Evolutionary conservation across 2,888 invertebrate species (phyloP).

Genomic region (Drosophila longiperda): DNA sequence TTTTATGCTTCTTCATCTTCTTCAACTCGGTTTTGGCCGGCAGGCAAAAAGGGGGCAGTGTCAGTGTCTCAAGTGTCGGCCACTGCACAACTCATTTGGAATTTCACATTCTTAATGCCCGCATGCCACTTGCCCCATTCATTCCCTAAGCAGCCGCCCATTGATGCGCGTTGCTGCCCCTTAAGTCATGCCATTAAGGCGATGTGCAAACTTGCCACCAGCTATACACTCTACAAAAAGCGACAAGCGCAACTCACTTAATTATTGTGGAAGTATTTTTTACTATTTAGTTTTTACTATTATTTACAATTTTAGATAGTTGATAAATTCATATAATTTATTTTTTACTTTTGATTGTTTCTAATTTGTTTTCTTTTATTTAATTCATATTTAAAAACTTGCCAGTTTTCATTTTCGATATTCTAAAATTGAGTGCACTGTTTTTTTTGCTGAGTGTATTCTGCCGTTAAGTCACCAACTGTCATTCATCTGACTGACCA

Average conservation of each 20-base stretch:
- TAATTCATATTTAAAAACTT: not conserved
- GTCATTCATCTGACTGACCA: slow-evolving; percentile 18
- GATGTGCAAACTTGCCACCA: not conserved
- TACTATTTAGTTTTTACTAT: not conserved
- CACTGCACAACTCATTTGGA: slow-evolving; percentile 58
- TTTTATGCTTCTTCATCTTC: slow-evolving; percentile 7
- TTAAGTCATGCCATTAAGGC: slow-evolving; percentile 40
- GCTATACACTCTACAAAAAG: not conserved
- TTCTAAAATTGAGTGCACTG: not conserved
- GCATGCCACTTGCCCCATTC: not conserved
- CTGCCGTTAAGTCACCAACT: slow-evolving; percentile 2
- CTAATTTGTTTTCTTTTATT: not conserved
- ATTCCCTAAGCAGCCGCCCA: slow-evolving; percentile 18
- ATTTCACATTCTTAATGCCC: slow-evolving; percentile 11
- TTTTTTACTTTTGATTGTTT: too few relatives aligned
- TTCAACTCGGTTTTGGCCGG: slow-evolving; percentile 18
- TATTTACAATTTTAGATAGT: too few relatives aligned
- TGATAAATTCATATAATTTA: too few relatives aligned
- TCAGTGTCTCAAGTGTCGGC: slow-evolving; percentile 58
- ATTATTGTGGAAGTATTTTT: not conserved
- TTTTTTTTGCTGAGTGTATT: not conserved
- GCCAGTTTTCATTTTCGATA: not conserved
- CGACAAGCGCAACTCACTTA: not conserved
- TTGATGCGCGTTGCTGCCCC: slow-evolving; percentile 33
- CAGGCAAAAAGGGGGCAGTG: slow-evolving; percentile 41